These are phyloP conservation scores for Sinotaia quadrata DNA, from an alignment of 2,888 invertebrate genomes.

Conservation along the genomic window DNA sequence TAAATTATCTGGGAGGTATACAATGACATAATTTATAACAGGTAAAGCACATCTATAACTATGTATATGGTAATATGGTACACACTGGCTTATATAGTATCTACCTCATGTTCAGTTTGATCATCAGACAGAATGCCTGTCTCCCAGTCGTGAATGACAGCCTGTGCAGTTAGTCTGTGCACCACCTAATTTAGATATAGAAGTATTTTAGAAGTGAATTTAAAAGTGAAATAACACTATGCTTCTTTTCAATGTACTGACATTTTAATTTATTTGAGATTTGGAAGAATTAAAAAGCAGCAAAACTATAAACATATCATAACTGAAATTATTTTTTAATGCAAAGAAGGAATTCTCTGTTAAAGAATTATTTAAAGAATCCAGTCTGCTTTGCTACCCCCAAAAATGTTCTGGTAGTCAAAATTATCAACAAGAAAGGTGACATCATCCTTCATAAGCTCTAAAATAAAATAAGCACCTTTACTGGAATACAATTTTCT, in stretches of 20 bases:
- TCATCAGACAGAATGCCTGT: constrained; percentile 66
- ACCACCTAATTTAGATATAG: constrained; percentile 52
- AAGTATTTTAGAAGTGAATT: background rate
- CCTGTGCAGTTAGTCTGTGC: constrained; percentile 69
- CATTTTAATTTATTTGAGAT: background rate
- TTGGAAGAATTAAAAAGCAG: background rate
- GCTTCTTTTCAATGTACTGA: too few species aligned
- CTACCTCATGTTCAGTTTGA: constrained; percentile 67
- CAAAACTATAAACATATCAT: background rate
- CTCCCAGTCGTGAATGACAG: constrained; percentile 71
- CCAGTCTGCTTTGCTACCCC: too few species aligned
- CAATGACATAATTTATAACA: too few species aligned
- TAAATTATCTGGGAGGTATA: too few species aligned
- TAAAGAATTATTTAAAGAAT: background rate
- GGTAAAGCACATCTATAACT: too few species aligned
- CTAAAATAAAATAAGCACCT: background rate
- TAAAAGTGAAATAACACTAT: too few species aligned
- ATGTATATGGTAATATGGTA: too few species aligned
- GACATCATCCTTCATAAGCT: too few species aligned
- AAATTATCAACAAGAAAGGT: too few species aligned
- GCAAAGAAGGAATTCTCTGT: background rate
- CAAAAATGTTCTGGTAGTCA: too few species aligned
- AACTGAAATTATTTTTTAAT: background rate
- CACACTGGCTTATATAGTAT: too few species aligned
- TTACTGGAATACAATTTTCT: constrained; percentile 8